Evolutionary conservation across 2,888 invertebrate genomes (phyloP), one percentile per base, ranked within the genome.

Genomic region (Trichacis sp.): DNA sequence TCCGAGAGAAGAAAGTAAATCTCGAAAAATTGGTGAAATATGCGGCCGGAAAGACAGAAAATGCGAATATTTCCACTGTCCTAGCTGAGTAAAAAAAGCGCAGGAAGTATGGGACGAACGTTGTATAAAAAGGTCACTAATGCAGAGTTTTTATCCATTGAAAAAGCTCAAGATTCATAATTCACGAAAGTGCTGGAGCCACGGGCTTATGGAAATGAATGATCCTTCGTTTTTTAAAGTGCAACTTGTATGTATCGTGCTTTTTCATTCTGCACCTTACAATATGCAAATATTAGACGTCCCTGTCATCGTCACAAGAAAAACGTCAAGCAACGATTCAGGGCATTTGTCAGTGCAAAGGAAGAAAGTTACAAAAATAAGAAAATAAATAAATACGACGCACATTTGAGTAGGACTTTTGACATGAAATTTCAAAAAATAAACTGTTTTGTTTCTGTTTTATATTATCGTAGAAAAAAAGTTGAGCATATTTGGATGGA

Each of bases 171-270:
- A 42, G 57, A 58, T 64, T 58, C 58, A 64, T 64, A 58, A 64
- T 54, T 64, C 58, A 55, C 43, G 54, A 60, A 53, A 24, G 53
- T 42, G 14, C 18, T 29, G 53, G 43, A 49, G 50, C 56, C 45
- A 54, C 19, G 49, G 24, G 29, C 38, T 53, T 33, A 49, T 47
- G 48, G 51, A 50, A 48, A 50, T 42, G 54, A 53, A 61, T 38
- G 66, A 57, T 24, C 57, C 59, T 56, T 42, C 62, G 60, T 60
- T 67, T 49, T 50, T 24, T 24, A 62, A 64, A 69, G 58, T 64
- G 63, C 46, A 19, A 43, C 18, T 43, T 43, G 19, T 43, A 56
- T 52, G 54, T 46, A 48, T 45, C 20, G 49, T 52, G 40, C 62
- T 60, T 53, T 46, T 52, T 54, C 49, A 14, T 15, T 17, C 11